Evolutionary conservation across 1,140 invertebrate species (phyloP), one percentile per base, ranked within the genome.

Genomic region (Anastrepha ludens): DNA sequence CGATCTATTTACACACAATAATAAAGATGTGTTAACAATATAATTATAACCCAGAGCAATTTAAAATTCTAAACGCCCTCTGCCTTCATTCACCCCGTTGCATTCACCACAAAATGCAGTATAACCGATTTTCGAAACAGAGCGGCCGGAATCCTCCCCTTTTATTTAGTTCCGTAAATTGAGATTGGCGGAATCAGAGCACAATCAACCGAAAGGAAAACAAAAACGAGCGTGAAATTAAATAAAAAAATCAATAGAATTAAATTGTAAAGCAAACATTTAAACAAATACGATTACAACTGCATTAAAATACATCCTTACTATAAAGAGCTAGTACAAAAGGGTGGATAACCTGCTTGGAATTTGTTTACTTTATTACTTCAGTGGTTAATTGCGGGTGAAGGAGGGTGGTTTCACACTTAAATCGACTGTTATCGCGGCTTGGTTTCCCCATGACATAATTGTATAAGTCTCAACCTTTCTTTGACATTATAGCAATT

Each of bases 11-110:
- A 81, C 74, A 55, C n/a, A 29, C 9, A 81, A 81, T 55, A 90
- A 91, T 91, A 91, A 92, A 90, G 90, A 91, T 92, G 91, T 91
- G 91, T 92, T 92, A 92, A 92, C 91, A 92, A 92, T 90, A 92
- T 92, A 91, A 92, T 92, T 92, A 92, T 92, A 92, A 90, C 91
- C 90, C 88, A 87, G 88, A 91, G 90, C 90, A 39, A 50, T 58
- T 50, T 81, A 59, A 60, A 85, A 85, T 65, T 55, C 8, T 47
- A 74, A 70, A 55, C 65, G 59, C 86, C 41, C 67, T 20, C 7
- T 8, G 7, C 2, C 20, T n/a, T 59, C 39, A 50, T 58, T 17
- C 29, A 58, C 41, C 7, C 15, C 41, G 9, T 15, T 59, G 11
- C 59, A 41, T 44, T 41, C 60, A 15, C 70, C 78, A 29, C 67